These are phyloP conservation scores for Catocala fraxini DNA, from an alignment of 2,888 invertebrate species.

Conservation along the genomic window DNA sequence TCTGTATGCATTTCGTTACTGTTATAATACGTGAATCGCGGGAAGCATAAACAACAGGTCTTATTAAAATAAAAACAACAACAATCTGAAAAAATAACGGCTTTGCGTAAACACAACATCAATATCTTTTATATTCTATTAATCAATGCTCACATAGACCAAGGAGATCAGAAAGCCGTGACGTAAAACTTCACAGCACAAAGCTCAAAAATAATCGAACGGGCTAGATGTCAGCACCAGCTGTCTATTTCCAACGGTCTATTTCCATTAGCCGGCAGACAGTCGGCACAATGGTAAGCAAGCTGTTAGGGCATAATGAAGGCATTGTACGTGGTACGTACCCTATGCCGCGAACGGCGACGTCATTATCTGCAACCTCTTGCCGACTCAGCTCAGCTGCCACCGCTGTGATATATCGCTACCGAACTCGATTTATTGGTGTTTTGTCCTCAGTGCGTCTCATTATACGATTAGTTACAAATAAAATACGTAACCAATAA, in stretches of 20 bases:
- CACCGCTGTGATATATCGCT: slow-evolving; percentile 69
- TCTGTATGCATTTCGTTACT: no score
- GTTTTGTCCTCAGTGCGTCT: slow-evolving; percentile 63
- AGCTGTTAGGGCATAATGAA: slow-evolving; percentile 80
- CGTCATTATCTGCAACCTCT: slow-evolving; percentile 77
- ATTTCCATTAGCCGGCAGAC: slow-evolving; percentile 73
- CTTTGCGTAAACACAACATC: no score
- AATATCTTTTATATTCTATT: no score
- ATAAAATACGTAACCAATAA: slow-evolving; percentile 17
- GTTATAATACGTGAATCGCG: no score
- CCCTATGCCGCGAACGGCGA: slow-evolving; percentile 63
- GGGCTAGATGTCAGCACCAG: slow-evolving; percentile 44
- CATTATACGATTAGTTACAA: slow-evolving; percentile 52
- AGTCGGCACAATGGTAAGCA: slow-evolving; percentile 76
- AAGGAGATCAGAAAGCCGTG: no score
- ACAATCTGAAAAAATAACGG: not conserved
- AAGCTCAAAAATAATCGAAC: slow-evolving; percentile 34
- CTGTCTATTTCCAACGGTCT: slow-evolving; percentile 49
- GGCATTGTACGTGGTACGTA: slow-evolving; percentile 68
- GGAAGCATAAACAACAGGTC: no score
- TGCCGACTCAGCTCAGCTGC: slow-evolving; percentile 70
- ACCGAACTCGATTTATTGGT: slow-evolving; percentile 71
- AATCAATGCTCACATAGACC: no score
- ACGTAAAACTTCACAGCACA: slow-evolving; percentile 13
- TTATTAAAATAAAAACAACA: no score